Conservation (phyloP, 2,797 vertebrate genomes). For the Menidia menidia region DNA sequence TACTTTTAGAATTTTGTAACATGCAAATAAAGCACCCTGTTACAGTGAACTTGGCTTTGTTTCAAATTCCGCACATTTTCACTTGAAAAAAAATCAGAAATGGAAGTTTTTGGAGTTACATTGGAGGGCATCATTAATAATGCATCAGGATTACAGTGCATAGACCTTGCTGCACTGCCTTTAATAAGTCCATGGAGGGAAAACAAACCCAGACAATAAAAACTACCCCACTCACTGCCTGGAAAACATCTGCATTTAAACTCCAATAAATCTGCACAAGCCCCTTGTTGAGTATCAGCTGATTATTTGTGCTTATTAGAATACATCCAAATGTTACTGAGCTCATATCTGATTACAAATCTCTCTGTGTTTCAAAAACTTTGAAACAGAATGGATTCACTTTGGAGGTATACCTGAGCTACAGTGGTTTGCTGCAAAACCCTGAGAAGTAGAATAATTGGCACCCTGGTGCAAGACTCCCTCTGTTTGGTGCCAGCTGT, state of each 20-base stretch:
- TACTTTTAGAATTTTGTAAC: slow-evolving; percentile 57
- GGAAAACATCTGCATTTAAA: slow-evolving; percentile 76
- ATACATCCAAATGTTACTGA: slow-evolving; percentile 41
- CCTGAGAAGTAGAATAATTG: slow-evolving; percentile 84
- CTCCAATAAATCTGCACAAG: slow-evolving; percentile 58
- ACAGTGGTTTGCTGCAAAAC: slow-evolving; percentile 67
- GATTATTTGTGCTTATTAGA: slow-evolving; percentile 43
- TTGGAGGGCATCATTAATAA: slow-evolving; percentile 83
- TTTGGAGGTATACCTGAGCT: slow-evolving; percentile 68
- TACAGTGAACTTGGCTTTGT: slow-evolving; percentile 60
- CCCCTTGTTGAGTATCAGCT: slow-evolving; percentile 43
- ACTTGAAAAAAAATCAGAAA: slow-evolving; percentile 62
- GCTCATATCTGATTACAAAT: slow-evolving; percentile 28
- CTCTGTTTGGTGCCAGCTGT: slow-evolving; percentile 81
- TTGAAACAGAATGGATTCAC: slow-evolving; percentile 57
- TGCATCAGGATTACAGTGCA: slow-evolving; percentile 83
- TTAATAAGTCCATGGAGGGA: slow-evolving; percentile 82
- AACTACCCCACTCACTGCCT: slow-evolving; percentile 64
- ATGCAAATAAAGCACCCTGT: slow-evolving; percentile 72
- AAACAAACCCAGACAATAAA: slow-evolving; percentile 74
- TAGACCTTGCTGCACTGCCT: slow-evolving; percentile 77
- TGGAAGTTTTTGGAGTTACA: slow-evolving; percentile 70
- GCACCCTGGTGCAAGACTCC: slow-evolving; percentile 80
- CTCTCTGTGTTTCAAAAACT: slow-evolving; percentile 47
- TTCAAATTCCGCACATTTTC: slow-evolving; percentile 72